Percentiles rank a stretch among this genome's conserved stretches.
Evolutionary conservation across 2,797 vertebrate genomes (phyloP).

Genomic region (Caiman crocodilus): DNA sequence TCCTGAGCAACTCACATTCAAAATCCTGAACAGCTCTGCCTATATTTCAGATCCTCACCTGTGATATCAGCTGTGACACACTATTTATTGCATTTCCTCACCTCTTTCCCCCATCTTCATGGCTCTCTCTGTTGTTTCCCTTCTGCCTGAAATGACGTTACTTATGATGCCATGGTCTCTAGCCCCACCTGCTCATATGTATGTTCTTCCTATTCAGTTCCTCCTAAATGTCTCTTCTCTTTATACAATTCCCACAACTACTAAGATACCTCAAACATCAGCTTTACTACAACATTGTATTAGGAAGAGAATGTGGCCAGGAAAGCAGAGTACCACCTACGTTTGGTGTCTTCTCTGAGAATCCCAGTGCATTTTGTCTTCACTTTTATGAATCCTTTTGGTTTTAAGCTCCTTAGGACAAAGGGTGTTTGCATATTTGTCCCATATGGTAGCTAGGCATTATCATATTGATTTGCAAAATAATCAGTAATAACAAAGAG

Average conservation of each 20-base stretch:
- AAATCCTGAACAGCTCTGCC: neutral
- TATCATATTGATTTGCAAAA: neutral
- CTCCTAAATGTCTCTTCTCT: neutral
- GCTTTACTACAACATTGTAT: neutral
- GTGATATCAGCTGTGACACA: too few species aligned
- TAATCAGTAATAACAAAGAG: neutral
- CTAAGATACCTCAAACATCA: neutral
- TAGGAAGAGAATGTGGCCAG: neutral
- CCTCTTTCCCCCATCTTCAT: neutral
- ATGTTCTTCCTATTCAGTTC: neutral
- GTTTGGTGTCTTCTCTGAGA: neutral
- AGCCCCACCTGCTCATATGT: neutral
- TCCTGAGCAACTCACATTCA: neutral
- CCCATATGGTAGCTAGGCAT: neutral
- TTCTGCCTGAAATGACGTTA: neutral
- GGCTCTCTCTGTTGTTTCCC: neutral
- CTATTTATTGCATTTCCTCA: neutral
- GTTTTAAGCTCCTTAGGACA: neutral
- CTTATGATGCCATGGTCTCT: neutral
- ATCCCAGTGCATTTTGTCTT: neutral
- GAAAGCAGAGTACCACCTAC: neutral
- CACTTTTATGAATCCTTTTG: neutral
- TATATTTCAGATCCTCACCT: neutral
- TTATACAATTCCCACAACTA: neutral
- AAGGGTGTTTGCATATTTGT: neutral